Conservation (phyloP, 1,140 invertebrate genomes). For the Drosophila gunungcola region DNA sequence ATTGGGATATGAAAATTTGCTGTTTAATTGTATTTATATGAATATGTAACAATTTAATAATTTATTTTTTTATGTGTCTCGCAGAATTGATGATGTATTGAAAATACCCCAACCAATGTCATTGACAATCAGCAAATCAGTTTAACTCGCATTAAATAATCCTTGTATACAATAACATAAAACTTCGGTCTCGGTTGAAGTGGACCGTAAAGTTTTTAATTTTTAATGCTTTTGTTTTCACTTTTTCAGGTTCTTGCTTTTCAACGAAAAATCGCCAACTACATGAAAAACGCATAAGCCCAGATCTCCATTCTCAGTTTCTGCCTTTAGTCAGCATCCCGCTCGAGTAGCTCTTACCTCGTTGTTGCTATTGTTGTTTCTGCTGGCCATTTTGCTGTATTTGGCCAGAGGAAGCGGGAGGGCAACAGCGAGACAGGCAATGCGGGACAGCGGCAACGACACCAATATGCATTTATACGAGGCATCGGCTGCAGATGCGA, state of each 20-base stretch:
- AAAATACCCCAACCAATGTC: too few relatives aligned
- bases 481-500: slow-evolving; percentile 48
- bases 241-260: slow-evolving; percentile 34
- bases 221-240: slow-evolving; percentile 26
- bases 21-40: too few relatives aligned
- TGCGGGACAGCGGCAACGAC: slow-evolving; percentile 22
- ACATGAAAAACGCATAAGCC: slow-evolving; percentile 55
- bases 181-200: slow-evolving; percentile 32
- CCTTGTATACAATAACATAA: slow-evolving; percentile 42
- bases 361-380: slow-evolving; percentile 32
- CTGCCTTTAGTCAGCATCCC: background rate
- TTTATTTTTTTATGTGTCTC: too few relatives aligned
- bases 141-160: too few relatives aligned
- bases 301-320: slow-evolving; percentile 7
- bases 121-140: too few relatives aligned
- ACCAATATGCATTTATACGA: slow-evolving; percentile 74
- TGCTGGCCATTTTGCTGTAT: slow-evolving; percentile 48
- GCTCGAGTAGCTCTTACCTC: slow-evolving; percentile 7
- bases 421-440: slow-evolving; percentile 6
- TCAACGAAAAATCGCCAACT: slow-evolving; percentile 38
- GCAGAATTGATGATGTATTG: too few relatives aligned
- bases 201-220: slow-evolving; percentile 12
- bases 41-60: too few relatives aligned
- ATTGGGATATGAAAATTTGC: too few relatives aligned
- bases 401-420: slow-evolving; percentile 45